Conservation (phyloP, 2,888 invertebrate species). For the Phymatocera aterrima region DNA sequence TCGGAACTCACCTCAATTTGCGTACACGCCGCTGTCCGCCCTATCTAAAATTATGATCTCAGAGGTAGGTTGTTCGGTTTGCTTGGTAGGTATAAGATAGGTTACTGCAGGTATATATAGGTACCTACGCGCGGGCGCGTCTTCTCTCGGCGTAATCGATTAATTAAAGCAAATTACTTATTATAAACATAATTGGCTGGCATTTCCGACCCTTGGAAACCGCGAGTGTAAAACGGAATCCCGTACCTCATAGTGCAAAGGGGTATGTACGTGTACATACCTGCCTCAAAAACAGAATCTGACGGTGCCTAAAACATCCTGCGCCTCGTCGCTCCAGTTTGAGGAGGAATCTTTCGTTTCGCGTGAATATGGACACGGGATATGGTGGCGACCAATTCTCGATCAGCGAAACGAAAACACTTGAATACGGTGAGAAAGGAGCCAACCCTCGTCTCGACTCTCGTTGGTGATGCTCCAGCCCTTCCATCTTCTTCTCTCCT, state of each 20-base stretch:
- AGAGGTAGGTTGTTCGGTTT: conserved; percentile 18
- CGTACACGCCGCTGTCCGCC: conserved; percentile 45
- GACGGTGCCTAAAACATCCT: too few relatives aligned
- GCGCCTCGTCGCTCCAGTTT: too few relatives aligned
- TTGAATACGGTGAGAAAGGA: background rate
- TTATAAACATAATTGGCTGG: conserved; percentile 55
- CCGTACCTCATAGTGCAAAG: background rate
- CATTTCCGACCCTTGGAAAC: conserved; percentile 61
- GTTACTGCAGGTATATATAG: background rate
- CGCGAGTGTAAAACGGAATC: background rate
- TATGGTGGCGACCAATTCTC: too few relatives aligned
- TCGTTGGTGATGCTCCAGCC: conserved; percentile 27
- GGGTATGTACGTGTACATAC: background rate
- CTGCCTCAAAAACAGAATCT: too few relatives aligned
- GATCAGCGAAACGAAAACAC: background rate
- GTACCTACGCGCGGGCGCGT: conserved; percentile 51
- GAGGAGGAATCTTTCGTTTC: too few relatives aligned
- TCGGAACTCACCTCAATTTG: conserved; percentile 45
- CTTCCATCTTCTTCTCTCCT: conserved; percentile 44
- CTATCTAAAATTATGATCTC: conserved; percentile 46
- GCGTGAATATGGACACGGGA: too few relatives aligned
- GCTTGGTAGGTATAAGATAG: background rate
- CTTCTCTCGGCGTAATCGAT: conserved; percentile 61
- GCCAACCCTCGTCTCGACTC: conserved; percentile 34
- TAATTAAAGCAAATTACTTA: conserved; percentile 66